A percentile compares a stretch with the other conserved stretches of the same genome.
These are phyloP conservation scores for Lophius piscatorius DNA, from an alignment of 2,113 vertebrate genomes.

Conservation along the genomic window DNA sequence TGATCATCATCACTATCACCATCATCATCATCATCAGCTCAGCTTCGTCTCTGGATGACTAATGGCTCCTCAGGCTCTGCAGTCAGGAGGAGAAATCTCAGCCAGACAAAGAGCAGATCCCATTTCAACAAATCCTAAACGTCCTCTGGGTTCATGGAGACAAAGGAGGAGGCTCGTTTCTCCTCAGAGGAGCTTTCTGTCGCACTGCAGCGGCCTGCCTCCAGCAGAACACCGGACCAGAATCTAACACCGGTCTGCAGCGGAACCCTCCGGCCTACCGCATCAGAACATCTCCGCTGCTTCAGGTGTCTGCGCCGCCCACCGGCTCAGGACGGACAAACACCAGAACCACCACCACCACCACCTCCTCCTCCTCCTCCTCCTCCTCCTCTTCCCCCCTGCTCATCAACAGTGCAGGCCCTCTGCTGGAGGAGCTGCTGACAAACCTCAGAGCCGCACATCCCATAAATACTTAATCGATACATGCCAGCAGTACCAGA, in stretches of 20 bases:
- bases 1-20: too few relatives aligned
- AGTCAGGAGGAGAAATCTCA: neutral
- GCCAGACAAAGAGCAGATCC: neutral
- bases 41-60: too few relatives aligned
- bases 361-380: neutral
- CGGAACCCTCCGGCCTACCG: neutral
- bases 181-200: neutral
- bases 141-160: constrained; percentile 15
- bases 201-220: neutral
- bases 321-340: constrained; percentile 8
- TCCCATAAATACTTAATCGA: too few relatives aligned
- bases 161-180: constrained; percentile 40
- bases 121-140: constrained; percentile 6
- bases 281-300: constrained; percentile 35
- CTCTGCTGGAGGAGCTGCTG: constrained; percentile 29
- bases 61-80: too few relatives aligned
- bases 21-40: too few relatives aligned
- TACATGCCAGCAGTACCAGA: too few relatives aligned
- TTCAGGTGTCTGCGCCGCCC: constrained; percentile 41
- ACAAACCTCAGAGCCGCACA: too few relatives aligned
- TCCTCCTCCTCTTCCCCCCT: constrained; percentile 7
- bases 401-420: constrained; percentile 24
- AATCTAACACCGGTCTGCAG: neutral
- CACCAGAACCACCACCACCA: neutral
- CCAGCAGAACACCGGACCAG: too few relatives aligned